Base-by-base conservation (phyloP, 2,113 vertebrate genomes). In the Lanius ludovicianus region DNA sequence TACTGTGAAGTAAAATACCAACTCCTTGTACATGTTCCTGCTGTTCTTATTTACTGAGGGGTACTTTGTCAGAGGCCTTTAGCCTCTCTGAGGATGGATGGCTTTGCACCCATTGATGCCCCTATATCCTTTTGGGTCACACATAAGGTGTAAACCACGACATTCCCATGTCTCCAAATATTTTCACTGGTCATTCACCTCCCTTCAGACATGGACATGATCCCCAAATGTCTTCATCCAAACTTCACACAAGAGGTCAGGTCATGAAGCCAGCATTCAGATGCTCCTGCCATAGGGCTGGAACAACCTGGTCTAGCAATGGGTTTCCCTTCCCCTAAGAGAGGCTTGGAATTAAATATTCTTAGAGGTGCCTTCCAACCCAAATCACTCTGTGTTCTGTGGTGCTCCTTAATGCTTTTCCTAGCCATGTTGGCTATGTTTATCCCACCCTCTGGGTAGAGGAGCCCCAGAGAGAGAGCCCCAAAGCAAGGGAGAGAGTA, bases 301-400 rank as follows among this genome's bases (percentile, higher is more conserved):
- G 20, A 47, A 39, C 28, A 52, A 6, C 11, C 24, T 53, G n/a
- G 11, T 74, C 10, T 3, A 21, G 19, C 22, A 21, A 17, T 80
- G 12, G 11, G 4, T 27, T 39, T 62, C 41, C n/a, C 21, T 41
- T 21, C 17, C 55, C 1, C 0, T 27, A 25, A 5, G 8, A 69
- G 41, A 31, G 20, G 6, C 30, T 28, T 56, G 55, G 25, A 77
- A 42, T 49, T 33, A 56, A 25, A 42, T 33, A 35, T 47, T 49
- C 12, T 31, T 55, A 63, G 17, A 55, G 1, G 12, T 20, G 4
- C 8, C 25, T 77, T 63, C 41, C 49, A 49, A 16, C 3, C 5
- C 63, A 35, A 49, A 63, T 16, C 14, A 11, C 10, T 31, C 14
- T 23, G 11, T 52, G 15, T 6, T 8, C n/a, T 55, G 6, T 47